Evolutionary conservation across 1,140 invertebrate species (phyloP), one percentile per base, ranked within the genome.

Genomic region (Hypothenemus hampei): DNA sequence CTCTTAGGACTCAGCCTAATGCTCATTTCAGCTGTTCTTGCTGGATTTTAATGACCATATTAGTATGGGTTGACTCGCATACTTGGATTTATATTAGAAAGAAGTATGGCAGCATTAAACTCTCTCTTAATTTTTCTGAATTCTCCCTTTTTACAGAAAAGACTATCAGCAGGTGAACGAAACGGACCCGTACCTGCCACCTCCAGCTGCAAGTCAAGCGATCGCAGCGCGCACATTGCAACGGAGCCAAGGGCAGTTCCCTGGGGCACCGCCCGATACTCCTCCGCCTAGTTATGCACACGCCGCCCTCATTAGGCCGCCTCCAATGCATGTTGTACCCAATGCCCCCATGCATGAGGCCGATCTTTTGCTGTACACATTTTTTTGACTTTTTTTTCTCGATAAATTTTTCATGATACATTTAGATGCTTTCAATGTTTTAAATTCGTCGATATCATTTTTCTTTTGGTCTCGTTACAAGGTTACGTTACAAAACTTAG

Each of bases 61-160:
- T 96, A 46, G 92, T 96, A 20, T 91, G 92, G 81, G 84, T 95
- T 19, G 91, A 94, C 66, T 95, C 91, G 15, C 91, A 95, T 66
- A 93, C 91, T 1, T 97, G 93, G 93, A 95, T 96, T 66, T 94
- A 95, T 68, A 93, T 95, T 63, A 83, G 91, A 69, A 93, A 91
- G 71, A 89, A 87, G 87, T 89, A 69, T n/a, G n/a, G n/a, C n/a
- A n/a, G n/a, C n/a, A n/a, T n/a, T n/a, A n/a, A n/a, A n/a, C n/a
- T n/a, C n/a, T n/a, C n/a, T 10, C 20, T 43, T 15, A 0, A 43
- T n/a, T 21, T 3, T 43, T 43, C 3, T 1, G 21, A 18, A 11
- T 43, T 33, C 26, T 35, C 35, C 44, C 16, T 61, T 59, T 46
- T 77, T 80, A 45, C 72, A 85, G 83, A 75, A 80, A 79, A 65